phyloP scores from a whole-genome alignment of 2,888 invertebrate species.

The Lypha dubia region DNA sequence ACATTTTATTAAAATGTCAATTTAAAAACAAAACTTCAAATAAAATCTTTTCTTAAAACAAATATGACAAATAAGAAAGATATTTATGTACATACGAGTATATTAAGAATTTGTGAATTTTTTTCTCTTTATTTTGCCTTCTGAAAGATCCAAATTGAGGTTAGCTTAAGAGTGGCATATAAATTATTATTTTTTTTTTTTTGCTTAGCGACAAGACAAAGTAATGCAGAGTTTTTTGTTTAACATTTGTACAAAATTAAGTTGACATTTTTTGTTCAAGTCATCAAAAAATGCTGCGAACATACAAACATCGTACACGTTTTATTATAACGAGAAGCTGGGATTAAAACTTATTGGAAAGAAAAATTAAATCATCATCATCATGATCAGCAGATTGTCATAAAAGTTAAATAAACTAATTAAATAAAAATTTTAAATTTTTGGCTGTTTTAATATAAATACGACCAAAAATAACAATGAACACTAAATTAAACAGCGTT shows the following conservation, averaged over 20 bases:
- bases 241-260: slow-evolving; percentile 58
- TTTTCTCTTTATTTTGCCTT: neutral
- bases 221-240: slow-evolving; percentile 56
- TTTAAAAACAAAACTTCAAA: slow-evolving; percentile 27
- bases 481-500: slow-evolving; percentile 63
- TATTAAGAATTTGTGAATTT: neutral
- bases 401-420: slow-evolving; percentile 71
- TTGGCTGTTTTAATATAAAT: slow-evolving; percentile 25
- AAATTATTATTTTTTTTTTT: slow-evolving; percentile 28
- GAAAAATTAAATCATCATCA: slow-evolving; percentile 32
- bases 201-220: slow-evolving; percentile 18
- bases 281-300: slow-evolving; percentile 45
- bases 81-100: slow-evolving; percentile 23
- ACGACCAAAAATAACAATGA: slow-evolving; percentile 62
- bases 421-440: slow-evolving; percentile 48
- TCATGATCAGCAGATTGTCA: slow-evolving; percentile 53
- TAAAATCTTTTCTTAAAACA: slow-evolving; percentile 47
- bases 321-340: slow-evolving; percentile 41
- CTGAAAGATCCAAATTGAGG: slow-evolving; percentile 48
- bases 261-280: slow-evolving; percentile 62
- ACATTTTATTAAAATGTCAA: slow-evolving; percentile 65
- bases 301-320: neutral
- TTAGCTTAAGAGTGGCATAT: slow-evolving; percentile 48
- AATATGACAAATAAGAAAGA: slow-evolving; percentile 36
- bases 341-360: slow-evolving; percentile 28